A percentile compares a stretch with the other conserved stretches of the same genome.
Evolutionary conservation across 2,113 vertebrate genomes (phyloP).

Genomic region (Lepus americanus): DNA sequence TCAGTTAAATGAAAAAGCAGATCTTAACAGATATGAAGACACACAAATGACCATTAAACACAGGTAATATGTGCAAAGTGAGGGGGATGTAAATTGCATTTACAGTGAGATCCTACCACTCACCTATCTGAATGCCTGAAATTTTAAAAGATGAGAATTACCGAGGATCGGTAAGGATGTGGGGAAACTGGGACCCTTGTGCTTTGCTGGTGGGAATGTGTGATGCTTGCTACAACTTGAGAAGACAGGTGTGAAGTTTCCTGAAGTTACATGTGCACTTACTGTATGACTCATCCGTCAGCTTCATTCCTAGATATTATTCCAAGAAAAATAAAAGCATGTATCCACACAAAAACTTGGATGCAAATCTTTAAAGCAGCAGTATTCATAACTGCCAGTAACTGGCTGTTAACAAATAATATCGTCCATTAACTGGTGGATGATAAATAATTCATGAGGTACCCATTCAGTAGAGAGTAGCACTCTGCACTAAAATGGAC

Average conservation of each 20-base stretch:
- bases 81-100: background rate
- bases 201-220: fast-evolving
- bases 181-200: fast-evolving
- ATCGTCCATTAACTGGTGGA: background rate
- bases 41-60: fast-evolving
- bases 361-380: background rate
- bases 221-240: fast-evolving
- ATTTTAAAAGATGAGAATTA: no score
- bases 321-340: background rate
- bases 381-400: background rate
- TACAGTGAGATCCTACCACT: no score
- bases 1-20: background rate
- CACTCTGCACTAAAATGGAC: fast-evolving
- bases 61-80: background rate
- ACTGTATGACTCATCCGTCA: fast-evolving
- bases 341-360: background rate
- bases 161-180: background rate
- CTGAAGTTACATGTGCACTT: background rate
- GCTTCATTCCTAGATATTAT: background rate
- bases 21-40: background rate
- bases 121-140: background rate
- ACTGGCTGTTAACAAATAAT: no score
- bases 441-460: background rate
- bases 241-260: background rate
- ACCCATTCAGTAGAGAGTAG: fast-evolving